Percentiles rank a stretch among this genome's conserved stretches.
Conservation (phyloP, 2,797 vertebrate genomes). For the Peromyscus nudipes region DNA sequence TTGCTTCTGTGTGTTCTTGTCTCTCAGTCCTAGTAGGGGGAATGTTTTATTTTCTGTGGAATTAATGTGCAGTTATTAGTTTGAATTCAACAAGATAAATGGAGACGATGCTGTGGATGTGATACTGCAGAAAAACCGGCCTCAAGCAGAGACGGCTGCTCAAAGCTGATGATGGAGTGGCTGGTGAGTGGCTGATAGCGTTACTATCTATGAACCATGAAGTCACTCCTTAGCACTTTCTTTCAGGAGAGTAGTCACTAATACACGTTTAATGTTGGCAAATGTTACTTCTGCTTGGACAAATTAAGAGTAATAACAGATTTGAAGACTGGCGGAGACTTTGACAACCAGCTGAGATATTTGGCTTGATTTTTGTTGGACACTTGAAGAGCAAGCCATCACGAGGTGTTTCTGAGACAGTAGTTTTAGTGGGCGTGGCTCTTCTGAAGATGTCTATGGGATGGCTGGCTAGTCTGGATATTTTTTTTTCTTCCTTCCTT, state of each 20-base stretch:
- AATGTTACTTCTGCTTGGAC: background rate
- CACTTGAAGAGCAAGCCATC: background rate
- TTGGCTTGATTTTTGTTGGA: background rate
- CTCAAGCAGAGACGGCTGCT: background rate
- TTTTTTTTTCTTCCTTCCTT: background rate
- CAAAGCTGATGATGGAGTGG: background rate
- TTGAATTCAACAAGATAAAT: background rate
- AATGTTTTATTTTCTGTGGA: conserved; percentile 67
- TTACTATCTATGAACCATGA: background rate
- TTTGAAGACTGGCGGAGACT: background rate
- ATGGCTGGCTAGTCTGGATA: background rate
- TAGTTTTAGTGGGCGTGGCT: background rate
- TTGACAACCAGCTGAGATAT: background rate
- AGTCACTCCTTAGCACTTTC: too few species aligned
- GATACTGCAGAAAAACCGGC: background rate
- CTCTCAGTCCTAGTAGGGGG: conserved; percentile 49
- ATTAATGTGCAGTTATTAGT: conserved; percentile 7
- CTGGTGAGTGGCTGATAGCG: background rate
- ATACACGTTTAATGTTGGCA: background rate
- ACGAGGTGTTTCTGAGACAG: background rate
- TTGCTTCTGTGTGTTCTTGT: conserved; percentile 67
- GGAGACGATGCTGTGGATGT: background rate
- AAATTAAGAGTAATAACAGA: background rate
- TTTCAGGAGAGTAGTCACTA: background rate
- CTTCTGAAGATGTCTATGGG: background rate